Base-by-base conservation (phyloP, 2,888 invertebrate genomes). In the Torymus tubicola region DNA sequence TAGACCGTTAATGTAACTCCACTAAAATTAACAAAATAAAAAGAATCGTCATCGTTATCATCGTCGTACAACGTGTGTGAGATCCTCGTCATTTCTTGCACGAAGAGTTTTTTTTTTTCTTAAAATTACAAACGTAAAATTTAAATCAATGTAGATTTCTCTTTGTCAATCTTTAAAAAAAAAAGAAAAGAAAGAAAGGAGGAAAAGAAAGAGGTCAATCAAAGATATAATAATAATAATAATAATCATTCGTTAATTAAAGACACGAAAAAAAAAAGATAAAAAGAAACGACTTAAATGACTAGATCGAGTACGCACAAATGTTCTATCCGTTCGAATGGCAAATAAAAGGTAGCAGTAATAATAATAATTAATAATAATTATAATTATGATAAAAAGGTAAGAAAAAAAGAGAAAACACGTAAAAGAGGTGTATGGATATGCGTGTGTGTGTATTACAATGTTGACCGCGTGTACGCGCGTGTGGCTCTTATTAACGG, bases 1-100 rank as follows among this genome's bases (percentile, higher is more conserved):
- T 87, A 89, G 85, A 88, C 89, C 89, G 88, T 90, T 87, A 89
- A 89, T 86, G 84, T 85, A 84, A 86, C 85, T 85, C 31, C 85
- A 83, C 78, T 78, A 76, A 86, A 85, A 85, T 83, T 76, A 78
- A 79, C 74, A 80, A 79, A 81, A 78, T 82, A 65, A 64, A 53
- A 77, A 80, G 53, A 80, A 80, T 68, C 63, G 58, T 70, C 69
- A 60, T 61, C 70, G 55, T 69, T 16, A 77, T 31, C 18, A 78
- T 81, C 61, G 73, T 73, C 78, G 71, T 71, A 73, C 77, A 58
- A 31, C 57, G 63, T 58, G 58, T 69, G 72, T 76, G 82, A 82
- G 82, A 82, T 80, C 82, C 77, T 80, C 82, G 73, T 65, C 77
- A 61, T 65, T 73, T 68, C 81, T 55, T 73, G 73, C 42, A 21